Base-by-base conservation (phyloP, 2,113 vertebrate species). In the Phalacrocorax pelagicus region DNA sequence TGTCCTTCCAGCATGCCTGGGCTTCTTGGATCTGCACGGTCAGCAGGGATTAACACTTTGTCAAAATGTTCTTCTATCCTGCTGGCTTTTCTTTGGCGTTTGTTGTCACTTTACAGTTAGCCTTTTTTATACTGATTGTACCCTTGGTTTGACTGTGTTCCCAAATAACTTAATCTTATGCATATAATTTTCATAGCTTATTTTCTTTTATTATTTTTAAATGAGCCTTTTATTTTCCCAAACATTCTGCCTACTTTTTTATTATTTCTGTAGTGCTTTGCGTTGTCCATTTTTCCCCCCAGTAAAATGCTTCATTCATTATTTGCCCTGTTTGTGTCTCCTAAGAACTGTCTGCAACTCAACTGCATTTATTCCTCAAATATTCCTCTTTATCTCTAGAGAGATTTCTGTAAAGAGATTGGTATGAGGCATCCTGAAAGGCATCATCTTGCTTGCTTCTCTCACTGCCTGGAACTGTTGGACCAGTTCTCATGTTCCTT, bases 11-110 rank as follows among this genome's bases (percentile, higher is more conserved):
- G 52, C 17, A 14, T 30, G 51, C 34, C 57, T 81, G 15, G 47
- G 20, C 21, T 78, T 10, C 51, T 81, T 84, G 84, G 61, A 58
- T 74, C 77, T 58, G 22, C 59, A 20, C 12, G 46, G 51, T 88
- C 91, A 95, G 74, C 54, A 65, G 82, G 58, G 79, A 86, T 77
- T 86, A 93, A 12, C 79, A 77, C 86, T 90, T 88, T 73, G 79
- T 93, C 82, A 83, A 54, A 95, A 80, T 42, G 36, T 83, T 95
- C 42, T 90, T 57, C 62, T 47, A 6, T 80, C 75, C 62, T 94
- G 75, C 34, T 81, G 88, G 13, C 36, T 94, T 90, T 72, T 90
- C 38, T 78, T 86, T 55, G 63, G 46, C 63, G 46, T 34, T 86
- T 65, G 23, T 30, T 82, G 30, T 77, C 46, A 80, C 46, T 65